phyloP scores from a whole-genome alignment of 1,140 invertebrate species.

The Drosophila repleta region DNA sequence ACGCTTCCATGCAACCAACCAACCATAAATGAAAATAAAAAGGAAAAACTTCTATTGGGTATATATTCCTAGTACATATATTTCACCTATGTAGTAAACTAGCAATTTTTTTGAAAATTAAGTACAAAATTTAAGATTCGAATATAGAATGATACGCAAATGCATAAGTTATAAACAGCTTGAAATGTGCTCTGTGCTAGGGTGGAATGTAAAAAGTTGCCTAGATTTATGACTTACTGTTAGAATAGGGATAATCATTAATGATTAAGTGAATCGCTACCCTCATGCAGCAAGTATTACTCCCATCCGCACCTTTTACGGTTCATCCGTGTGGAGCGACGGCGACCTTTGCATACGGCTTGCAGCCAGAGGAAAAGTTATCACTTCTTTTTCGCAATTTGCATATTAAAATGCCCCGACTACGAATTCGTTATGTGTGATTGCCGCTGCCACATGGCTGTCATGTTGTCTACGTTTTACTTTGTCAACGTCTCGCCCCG shows the following conservation, averaged over 20 bases:
- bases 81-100: too few species aligned
- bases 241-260: constrained; percentile 45
- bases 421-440: constrained; percentile 54
- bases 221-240: constrained; percentile 33
- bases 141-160: background rate
- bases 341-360: constrained; percentile 12
- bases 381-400: constrained; percentile 56
- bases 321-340: constrained; percentile 23
- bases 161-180: constrained; percentile 11
- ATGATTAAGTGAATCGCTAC: constrained; percentile 43
- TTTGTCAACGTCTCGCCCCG: constrained; percentile 49
- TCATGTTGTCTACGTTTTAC: constrained; percentile 58
- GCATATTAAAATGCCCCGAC: constrained; percentile 67
- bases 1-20: too few species aligned
- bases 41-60: too few species aligned
- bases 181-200: constrained; percentile 1
- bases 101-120: too few species aligned
- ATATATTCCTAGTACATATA: too few species aligned
- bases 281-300: background rate
- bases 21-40: too few species aligned
- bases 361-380: constrained; percentile 36
- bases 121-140: too few species aligned
- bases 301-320: constrained; percentile 4
- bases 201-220: background rate
- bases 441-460: constrained; percentile 55